Conservation (phyloP, 2,113 vertebrate genomes). For the Actinemys pallida region DNA sequence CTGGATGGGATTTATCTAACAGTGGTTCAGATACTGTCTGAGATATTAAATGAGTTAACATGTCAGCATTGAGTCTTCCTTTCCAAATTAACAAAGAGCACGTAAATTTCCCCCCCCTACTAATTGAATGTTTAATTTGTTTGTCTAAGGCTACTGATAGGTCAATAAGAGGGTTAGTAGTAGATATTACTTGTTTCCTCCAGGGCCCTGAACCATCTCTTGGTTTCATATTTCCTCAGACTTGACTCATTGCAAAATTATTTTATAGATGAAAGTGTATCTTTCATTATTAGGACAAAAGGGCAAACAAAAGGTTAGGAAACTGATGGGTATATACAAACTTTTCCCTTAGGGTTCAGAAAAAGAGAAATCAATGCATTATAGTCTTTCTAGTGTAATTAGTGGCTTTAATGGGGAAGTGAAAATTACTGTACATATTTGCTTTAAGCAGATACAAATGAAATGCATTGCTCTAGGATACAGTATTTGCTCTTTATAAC, state of each 20-base stretch:
- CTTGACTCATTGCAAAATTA: constrained; percentile 34
- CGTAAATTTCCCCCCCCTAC: constrained; percentile 28
- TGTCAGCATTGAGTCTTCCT: constrained; percentile 14
- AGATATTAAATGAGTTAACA: constrained; percentile 48
- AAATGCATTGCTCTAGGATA: constrained; percentile 38
- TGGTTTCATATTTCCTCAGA: constrained; percentile 51
- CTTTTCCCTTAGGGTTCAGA: constrained; percentile 26
- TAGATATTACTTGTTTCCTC: constrained; percentile 53
- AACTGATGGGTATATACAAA: constrained; percentile 58
- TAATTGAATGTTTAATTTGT: constrained; percentile 75
- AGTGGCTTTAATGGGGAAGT: constrained; percentile 39
- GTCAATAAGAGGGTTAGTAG: constrained; percentile 55
- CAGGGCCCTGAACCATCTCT: neutral
- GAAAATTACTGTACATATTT: constrained; percentile 61
- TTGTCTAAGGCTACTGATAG: constrained; percentile 60
- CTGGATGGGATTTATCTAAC: constrained; percentile 28
- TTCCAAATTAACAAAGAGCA: constrained; percentile 65
- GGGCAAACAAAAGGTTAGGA: constrained; percentile 56
- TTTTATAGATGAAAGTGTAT: constrained; percentile 61
- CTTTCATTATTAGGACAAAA: constrained; percentile 61
- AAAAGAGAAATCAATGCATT: constrained; percentile 30
- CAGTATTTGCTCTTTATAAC: constrained; percentile 27
- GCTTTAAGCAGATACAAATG: constrained; percentile 35
- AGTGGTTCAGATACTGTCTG: constrained; percentile 1
- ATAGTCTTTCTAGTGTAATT: constrained; percentile 40